Base-by-base conservation (phyloP, 2,113 vertebrate genomes). In the Podarcis muralis region DNA sequence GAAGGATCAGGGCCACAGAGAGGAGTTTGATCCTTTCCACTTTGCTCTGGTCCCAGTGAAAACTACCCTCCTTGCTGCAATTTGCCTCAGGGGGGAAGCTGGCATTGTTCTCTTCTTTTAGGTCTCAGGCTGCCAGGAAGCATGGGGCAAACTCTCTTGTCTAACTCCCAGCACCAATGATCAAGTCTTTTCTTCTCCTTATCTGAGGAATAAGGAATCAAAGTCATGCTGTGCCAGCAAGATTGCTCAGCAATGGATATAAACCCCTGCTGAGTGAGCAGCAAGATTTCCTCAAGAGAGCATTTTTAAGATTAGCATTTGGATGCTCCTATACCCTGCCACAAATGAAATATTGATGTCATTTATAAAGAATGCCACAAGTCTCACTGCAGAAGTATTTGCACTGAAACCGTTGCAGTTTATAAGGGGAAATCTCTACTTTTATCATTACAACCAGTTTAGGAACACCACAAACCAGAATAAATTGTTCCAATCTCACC, bases 391-490 rank as follows among this genome's bases (percentile, higher is more conserved):
- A 3, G 72, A 66, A 40, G 84, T 93, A 80, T 82, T 94, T 92
- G 87, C 16, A 62, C 30, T 92, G 72, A 69, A 89, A 92, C 16
- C 22, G 18, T 2, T 84, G 5, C 83, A 93, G 90, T 65, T 82
- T 86, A 92, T 87, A 87, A 90, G 43, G 30, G 78, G 72, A 0
- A 0, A 78, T 87, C 30, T 85, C 87, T 53, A 71, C 23, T 91
- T 40, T 68, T 43, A 37, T 81, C 35, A 25, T 66, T 66, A 82
- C 91, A 92, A 87, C 84, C 43, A 53, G 12, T 72, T n/a, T 53
- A 93, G 86, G 40, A 27, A 81, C 81, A 89, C 37, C 2, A 27
- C 75, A 88, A 92, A 85, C 35, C 71, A 88, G 87, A 90, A 1
- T 20, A 66, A 88, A 62, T 23, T 11, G 6, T 84, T 93, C 2